These are phyloP conservation scores for Chiloscyllium punctatum DNA, from an alignment of 2,797 vertebrate genomes.

Conservation along the genomic window DNA sequence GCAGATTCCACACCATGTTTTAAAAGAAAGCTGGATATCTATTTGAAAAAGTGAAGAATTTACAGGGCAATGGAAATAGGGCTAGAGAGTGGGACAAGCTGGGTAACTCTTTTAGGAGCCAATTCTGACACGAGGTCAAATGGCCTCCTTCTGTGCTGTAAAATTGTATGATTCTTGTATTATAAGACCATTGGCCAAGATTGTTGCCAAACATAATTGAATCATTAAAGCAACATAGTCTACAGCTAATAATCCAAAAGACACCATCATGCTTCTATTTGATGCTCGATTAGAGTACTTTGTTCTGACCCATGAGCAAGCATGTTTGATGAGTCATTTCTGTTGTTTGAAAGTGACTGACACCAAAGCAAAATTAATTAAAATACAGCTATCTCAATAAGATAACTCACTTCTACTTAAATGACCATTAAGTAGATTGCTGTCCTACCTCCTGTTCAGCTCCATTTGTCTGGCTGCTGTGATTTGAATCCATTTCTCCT, in stretches of 20 bases:
- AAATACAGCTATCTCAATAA: not conserved
- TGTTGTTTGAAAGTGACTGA: not conserved
- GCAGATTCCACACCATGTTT: too few relatives aligned
- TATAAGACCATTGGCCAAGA: not conserved
- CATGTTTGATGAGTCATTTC: not conserved
- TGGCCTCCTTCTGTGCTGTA: too few relatives aligned
- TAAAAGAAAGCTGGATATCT: too few relatives aligned
- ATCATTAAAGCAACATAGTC: not conserved
- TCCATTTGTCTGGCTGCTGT: conserved; percentile 60
- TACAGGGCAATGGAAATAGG: too few relatives aligned
- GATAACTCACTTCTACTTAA: not conserved
- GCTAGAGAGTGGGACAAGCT: too few relatives aligned
- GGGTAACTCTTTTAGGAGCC: too few relatives aligned
- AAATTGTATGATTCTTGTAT: not conserved
- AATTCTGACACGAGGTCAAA: too few relatives aligned
- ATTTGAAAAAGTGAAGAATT: too few relatives aligned
- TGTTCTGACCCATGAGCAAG: not conserved
- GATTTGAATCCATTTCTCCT: conserved; percentile 62
- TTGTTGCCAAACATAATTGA: not conserved
- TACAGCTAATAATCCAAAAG: not conserved
- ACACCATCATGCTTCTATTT: not conserved
- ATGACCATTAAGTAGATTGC: not conserved
- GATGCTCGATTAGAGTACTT: not conserved
- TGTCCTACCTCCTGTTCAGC: conserved; percentile 66
- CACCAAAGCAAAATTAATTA: not conserved